These are phyloP conservation scores for Rhinoraja longicauda DNA, from an alignment of 2,797 vertebrate genomes.

Conservation along the genomic window DNA sequence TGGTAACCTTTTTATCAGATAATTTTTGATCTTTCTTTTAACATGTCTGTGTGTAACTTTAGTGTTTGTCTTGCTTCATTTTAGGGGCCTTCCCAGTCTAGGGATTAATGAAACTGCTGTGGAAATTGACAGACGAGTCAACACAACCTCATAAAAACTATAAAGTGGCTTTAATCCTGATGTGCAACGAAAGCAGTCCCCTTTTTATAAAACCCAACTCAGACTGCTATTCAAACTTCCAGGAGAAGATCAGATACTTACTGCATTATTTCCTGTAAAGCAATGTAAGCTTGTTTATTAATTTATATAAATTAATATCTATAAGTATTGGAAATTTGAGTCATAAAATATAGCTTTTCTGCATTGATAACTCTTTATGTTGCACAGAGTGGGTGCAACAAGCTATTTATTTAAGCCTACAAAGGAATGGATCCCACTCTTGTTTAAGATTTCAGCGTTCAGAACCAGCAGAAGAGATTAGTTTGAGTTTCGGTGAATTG, in stretches of 20 bases:
- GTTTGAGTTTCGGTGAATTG: neutral
- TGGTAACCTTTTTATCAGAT: neutral
- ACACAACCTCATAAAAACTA: slow-evolving; percentile 77
- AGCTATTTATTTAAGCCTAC: neutral
- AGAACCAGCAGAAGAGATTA: slow-evolving; percentile 15
- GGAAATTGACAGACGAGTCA: slow-evolving; percentile 81
- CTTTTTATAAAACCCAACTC: neutral
- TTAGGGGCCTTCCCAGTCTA: slow-evolving; percentile 8
- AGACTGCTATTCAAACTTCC: too few relatives aligned
- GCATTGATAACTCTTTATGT: neutral
- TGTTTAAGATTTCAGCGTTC: neutral
- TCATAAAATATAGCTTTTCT: neutral
- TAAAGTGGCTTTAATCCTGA: neutral
- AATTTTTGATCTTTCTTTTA: neutral
- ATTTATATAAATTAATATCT: slow-evolving; percentile 33
- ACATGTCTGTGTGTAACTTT: neutral
- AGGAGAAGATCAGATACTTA: neutral
- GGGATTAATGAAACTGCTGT: slow-evolving; percentile 69
- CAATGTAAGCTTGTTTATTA: slow-evolving; percentile 10
- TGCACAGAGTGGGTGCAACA: neutral
- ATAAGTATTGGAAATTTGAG: neutral
- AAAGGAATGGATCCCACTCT: neutral
- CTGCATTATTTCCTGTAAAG: neutral
- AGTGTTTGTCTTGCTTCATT: neutral
- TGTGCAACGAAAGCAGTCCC: neutral